Percentiles rank a stretch among this genome's conserved stretches.
Conservation (phyloP, 2,888 invertebrate species). For the Anaspis maculata region DNA sequence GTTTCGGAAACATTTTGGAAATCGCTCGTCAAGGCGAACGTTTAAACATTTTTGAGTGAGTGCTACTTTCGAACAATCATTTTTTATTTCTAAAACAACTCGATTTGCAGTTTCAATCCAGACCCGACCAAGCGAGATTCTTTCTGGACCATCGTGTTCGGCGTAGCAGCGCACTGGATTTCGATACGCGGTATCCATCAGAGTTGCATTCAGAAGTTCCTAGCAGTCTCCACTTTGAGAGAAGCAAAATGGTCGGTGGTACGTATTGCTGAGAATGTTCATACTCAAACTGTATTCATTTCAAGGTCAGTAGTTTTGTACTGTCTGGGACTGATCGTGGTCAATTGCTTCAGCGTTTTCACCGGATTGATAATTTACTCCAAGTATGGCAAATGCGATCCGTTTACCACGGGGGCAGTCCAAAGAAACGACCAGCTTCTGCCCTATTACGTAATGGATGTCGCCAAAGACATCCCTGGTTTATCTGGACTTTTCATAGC, state of each 20-base stretch:
- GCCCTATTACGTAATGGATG: slow-evolving; percentile 33
- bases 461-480: slow-evolving; percentile 33
- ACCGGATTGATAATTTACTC: slow-evolving; percentile 43
- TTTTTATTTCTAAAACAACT: neutral
- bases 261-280: too few relatives aligned
- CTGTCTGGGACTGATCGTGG: slow-evolving; percentile 30
- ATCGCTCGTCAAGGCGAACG: slow-evolving; percentile 48
- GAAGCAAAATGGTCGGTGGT: slow-evolving; percentile 17
- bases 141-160: slow-evolving; percentile 52
- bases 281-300: too few relatives aligned
- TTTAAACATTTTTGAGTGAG: slow-evolving; percentile 54
- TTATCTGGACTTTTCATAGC: slow-evolving; percentile 46
- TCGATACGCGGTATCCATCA: slow-evolving; percentile 33
- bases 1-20: slow-evolving; percentile 50
- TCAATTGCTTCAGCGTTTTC: slow-evolving; percentile 36
- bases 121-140: slow-evolving; percentile 52
- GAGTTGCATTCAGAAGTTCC: slow-evolving; percentile 15
- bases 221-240: slow-evolving; percentile 9
- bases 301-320: too few relatives aligned
- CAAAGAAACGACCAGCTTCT: slow-evolving; percentile 19
- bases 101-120: slow-evolving; percentile 46
- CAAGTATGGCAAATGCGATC: slow-evolving; percentile 44
- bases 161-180: slow-evolving; percentile 45
- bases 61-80: too few relatives aligned
- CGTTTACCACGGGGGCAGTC: slow-evolving; percentile 33